Conservation (phyloP, 2,797 vertebrate species). For the Tangara arthus region DNA sequence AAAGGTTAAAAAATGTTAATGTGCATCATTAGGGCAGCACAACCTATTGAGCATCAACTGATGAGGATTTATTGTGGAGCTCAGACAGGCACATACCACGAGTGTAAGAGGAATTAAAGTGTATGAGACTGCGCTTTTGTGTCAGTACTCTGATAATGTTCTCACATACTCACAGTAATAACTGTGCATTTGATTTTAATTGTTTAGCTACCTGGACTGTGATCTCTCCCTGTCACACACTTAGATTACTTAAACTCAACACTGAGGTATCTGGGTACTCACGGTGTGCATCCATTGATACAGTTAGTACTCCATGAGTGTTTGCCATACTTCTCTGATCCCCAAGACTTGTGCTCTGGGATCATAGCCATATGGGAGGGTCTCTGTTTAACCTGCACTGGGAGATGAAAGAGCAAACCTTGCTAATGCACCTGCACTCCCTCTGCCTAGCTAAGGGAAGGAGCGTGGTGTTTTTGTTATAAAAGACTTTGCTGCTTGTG, state of each 20-base stretch:
- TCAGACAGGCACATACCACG: background rate
- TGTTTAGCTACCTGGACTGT: background rate
- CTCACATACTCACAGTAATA: background rate
- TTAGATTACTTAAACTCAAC: background rate
- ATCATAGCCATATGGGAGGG: background rate
- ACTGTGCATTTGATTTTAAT: conserved; percentile 29
- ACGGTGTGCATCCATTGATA: accelerated
- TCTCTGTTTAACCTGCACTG: background rate
- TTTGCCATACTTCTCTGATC: background rate
- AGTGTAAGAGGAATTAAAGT: background rate
- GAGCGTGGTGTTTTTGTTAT: background rate
- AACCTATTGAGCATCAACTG: background rate
- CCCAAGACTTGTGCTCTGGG: background rate
- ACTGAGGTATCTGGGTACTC: background rate
- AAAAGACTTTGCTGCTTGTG: background rate
- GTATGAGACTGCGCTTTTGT: background rate
- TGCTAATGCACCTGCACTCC: background rate
- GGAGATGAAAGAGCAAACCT: background rate
- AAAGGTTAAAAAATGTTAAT: conserved; percentile 29
- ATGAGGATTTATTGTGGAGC: background rate
- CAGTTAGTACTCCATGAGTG: background rate
- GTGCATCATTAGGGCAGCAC: background rate
- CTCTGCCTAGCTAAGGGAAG: background rate
- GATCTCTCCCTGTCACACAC: background rate
- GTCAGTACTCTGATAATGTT: background rate